Percentiles rank a stretch among this genome's conserved stretches.
phyloP scores from a whole-genome alignment of 2,888 invertebrate species.

The Chrysopilus asiliformis region DNA sequence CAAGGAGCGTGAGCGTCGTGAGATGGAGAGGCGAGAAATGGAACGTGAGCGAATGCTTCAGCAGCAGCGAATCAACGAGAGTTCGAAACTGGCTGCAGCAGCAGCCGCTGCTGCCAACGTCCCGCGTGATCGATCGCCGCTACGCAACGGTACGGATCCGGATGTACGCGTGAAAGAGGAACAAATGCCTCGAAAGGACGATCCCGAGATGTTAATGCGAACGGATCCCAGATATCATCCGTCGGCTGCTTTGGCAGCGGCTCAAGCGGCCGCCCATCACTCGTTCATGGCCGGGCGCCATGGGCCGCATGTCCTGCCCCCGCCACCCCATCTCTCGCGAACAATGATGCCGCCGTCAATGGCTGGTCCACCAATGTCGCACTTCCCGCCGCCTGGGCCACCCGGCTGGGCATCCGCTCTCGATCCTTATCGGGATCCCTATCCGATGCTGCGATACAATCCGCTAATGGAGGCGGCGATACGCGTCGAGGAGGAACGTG shows the following conservation, averaged over 20 bases:
- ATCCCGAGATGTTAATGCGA: constrained; percentile 40
- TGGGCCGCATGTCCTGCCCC: constrained; percentile 39
- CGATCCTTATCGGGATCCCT: constrained; percentile 55
- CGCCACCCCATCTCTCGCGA: constrained; percentile 40
- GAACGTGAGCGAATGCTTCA: constrained; percentile 49
- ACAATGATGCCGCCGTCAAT: constrained; percentile 39
- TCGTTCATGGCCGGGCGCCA: constrained; percentile 38
- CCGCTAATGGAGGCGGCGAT: constrained; percentile 67
- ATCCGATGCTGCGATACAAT: constrained; percentile 61
- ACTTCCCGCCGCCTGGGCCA: constrained; percentile 45
- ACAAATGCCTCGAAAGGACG: constrained; percentile 41
- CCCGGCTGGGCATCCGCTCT: constrained; percentile 36
- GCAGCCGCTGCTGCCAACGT: constrained; percentile 30
- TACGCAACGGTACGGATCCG: constrained; percentile 50
- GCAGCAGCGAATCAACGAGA: constrained; percentile 40
- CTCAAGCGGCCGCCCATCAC: constrained; percentile 37
- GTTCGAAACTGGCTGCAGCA: constrained; percentile 36
- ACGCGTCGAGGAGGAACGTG: constrained; percentile 65
- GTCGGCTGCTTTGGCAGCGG: constrained; percentile 26
- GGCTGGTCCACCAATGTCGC: constrained; percentile 40
- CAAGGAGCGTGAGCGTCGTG: constrained; percentile 44
- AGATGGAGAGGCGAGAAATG: constrained; percentile 44
- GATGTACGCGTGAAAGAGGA: constrained; percentile 48
- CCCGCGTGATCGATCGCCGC: constrained; percentile 54
- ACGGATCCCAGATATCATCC: constrained; percentile 43